Conservation (phyloP, 2,888 invertebrate species). For the Proisotoma minuta region DNA sequence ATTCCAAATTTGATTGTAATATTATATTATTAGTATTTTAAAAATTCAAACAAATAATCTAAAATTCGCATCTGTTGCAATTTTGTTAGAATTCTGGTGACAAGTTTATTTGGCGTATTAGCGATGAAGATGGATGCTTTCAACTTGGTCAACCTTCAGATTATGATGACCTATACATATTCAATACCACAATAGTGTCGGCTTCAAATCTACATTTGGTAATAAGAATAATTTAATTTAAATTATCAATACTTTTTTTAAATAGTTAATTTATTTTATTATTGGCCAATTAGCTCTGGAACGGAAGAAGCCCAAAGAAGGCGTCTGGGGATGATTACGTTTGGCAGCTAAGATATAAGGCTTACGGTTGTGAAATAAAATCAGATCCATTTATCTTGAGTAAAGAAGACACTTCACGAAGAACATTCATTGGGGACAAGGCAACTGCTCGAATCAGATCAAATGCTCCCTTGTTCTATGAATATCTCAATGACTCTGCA, state of each 20-base stretch:
- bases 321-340: constrained; percentile 18
- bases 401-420: constrained; percentile 10
- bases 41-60: not conserved
- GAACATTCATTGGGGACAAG: constrained; percentile 41
- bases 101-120: constrained; percentile 23
- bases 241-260: not conserved
- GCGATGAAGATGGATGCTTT: constrained; percentile 34
- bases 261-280: not conserved
- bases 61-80: not conserved
- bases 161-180: constrained; percentile 34
- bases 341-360: constrained; percentile 38
- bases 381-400: constrained; percentile 35
- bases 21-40: not conserved
- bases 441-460: constrained; percentile 37
- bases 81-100: constrained; percentile 2
- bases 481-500: constrained; percentile 25
- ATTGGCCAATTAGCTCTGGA: constrained; percentile 20
- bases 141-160: constrained; percentile 25
- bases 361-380: constrained; percentile 35
- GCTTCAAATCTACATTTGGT: constrained; percentile 31
- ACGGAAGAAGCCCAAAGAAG: constrained; percentile 29
- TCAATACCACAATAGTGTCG: constrained; percentile 36
- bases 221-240: not conserved
- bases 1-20: not conserved
- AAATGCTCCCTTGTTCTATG: constrained; percentile 25